Evolutionary conservation across 2,797 vertebrate genomes (phyloP), one percentile per base, ranked within the genome.

Genomic region (Peromyscus melanophrys): DNA sequence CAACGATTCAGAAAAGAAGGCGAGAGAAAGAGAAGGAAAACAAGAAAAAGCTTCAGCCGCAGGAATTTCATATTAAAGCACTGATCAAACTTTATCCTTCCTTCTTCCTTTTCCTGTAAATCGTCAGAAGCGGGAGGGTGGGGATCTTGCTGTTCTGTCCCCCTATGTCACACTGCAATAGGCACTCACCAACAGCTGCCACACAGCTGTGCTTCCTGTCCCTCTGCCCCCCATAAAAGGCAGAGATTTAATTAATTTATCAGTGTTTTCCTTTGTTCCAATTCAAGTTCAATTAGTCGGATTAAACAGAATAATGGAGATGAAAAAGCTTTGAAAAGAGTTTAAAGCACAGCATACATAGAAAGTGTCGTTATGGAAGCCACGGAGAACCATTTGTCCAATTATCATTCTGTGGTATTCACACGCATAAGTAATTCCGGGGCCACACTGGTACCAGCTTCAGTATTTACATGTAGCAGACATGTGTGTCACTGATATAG

Each of bases 401-500:
- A 4, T 21, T 29, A 34, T 0, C 21, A 12, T 3, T 4, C 4
- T 0, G 81, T 2, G 3, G 13, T 13, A 5, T 65, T 23, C 27
- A 80, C 46, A 0, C 0, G 31, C 63, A 5, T 1, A 12, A 0
- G 6, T 1, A n/a, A 1, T 0, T 2, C 10, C 0, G 23, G 86
- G 1, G 31, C 9, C 14, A 3, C 0, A 1, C 6, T 11, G 0
- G 11, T 0, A 0, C 0, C 0, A 0, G 57, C 31, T 7, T 16
- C 10, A 0, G 27, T 1, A 12, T 25, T n/a, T 13, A 2, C 57
- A 19, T 0, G 12, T 4, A n/a, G 11, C 37, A 1, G 1, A n/a
- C 1, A 0, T 1, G 0, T 0, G 23, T 0, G 0, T 7, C 7
- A 16, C 0, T 0, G 3, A 69, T 6, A 0, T 1, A 0, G 11